Evolutionary conservation across 2,113 vertebrate species (phyloP), one percentile per base, ranked within the genome.

Genomic region (Meriones unguiculatus): DNA sequence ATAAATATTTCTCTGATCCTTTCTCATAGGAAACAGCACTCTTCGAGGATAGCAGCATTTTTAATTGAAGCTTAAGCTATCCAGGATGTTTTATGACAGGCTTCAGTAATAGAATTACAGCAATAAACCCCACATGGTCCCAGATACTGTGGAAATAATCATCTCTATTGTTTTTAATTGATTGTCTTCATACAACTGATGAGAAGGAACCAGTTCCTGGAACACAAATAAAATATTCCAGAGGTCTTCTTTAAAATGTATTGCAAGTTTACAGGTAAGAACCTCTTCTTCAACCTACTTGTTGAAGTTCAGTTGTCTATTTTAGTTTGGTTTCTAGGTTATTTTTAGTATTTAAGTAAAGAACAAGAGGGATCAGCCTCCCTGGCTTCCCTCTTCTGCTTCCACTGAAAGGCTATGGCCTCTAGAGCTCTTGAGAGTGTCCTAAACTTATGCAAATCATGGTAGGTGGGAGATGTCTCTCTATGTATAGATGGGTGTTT

Each of bases 401-500:
- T 35, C 15, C 3, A 52, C 20, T 11, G 77, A 3, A 50, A 85
- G 22, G 0, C 28, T 41, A 22, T 0, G 5, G 28, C 10, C 2
- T 77, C 0, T 18, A 64, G 11, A 70, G 14, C 6, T 57, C 46
- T 87, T 57, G 50, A 52, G 57, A 52, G 14, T 24, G 22, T 7
- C 5, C 38, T 25, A 14, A 25, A 22, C 25, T 65, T 57, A 0
- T 76, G 64, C 54, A 78, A 92, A 54, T 7, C 17, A 54, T 54
- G 25, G 4, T 64, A 28, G 24, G 14, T 30, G 62, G 65, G 30
- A 73, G 25, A 17, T 41, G 4, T 52, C 5, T 50, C 22, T 30
- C 0, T 20, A 4, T 59, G 52, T 20, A 9, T 46, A 17, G 28
- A 11, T n/a, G 5, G 20, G 0, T 18, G 12, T 30, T 25, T 52